phyloP scores from a whole-genome alignment of 1,140 invertebrate genomes.

The Pantala flavescens region DNA sequence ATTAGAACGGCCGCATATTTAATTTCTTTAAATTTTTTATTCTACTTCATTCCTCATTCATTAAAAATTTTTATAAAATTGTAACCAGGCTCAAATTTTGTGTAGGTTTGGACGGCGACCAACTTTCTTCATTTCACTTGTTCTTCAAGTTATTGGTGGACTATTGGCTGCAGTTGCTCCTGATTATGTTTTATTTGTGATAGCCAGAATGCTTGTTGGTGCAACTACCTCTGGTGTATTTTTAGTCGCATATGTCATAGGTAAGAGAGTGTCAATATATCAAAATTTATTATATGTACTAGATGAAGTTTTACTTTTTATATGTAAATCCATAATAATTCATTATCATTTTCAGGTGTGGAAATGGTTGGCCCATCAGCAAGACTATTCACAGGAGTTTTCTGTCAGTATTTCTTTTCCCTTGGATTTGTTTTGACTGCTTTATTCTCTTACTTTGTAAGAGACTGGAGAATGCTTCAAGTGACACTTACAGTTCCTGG shows the following conservation, averaged over 20 bases:
- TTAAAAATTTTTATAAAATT: too few species aligned
- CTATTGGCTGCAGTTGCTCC: constrained; percentile 52
- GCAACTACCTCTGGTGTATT: constrained; percentile 65
- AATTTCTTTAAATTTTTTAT: too few species aligned
- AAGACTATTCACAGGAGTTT: constrained; percentile 60
- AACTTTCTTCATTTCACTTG: constrained; percentile 58
- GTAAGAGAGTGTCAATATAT: constrained; percentile 35
- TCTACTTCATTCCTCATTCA: too few species aligned
- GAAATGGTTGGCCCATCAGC: constrained; percentile 71
- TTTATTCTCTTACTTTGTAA: constrained; percentile 57
- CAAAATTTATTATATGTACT: background rate
- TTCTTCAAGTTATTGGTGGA: constrained; percentile 56
- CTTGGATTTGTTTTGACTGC: constrained; percentile 62
- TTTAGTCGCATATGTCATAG: constrained; percentile 65
- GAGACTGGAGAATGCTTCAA: constrained; percentile 63
- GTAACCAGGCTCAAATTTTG: constrained; percentile 17
- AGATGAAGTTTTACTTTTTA: background rate
- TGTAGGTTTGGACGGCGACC: constrained; percentile 56
- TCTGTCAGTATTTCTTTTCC: constrained; percentile 68
- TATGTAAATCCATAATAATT: background rate
- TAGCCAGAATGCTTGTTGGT: constrained; percentile 57
- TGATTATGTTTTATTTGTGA: constrained; percentile 56
- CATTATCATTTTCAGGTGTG: constrained; percentile 43
- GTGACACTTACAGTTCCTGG: constrained; percentile 60
- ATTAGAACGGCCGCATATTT: too few species aligned